These are phyloP conservation scores for Drosophila saltans DNA, from an alignment of 1,140 invertebrate genomes.

Conservation along the genomic window DNA sequence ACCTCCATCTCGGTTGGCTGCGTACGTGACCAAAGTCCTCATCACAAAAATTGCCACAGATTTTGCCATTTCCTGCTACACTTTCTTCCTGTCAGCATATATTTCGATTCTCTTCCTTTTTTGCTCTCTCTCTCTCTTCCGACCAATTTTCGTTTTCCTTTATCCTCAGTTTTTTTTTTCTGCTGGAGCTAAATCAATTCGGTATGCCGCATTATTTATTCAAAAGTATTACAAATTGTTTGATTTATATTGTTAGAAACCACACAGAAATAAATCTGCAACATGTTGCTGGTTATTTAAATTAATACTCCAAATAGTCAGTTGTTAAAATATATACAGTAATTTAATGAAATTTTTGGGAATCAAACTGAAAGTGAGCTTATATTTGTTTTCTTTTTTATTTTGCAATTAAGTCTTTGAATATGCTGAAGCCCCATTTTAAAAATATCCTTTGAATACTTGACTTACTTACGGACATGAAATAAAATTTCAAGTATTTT, in stretches of 20 bases:
- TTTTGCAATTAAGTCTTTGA: too few species aligned
- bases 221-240: slow-evolving; percentile 12
- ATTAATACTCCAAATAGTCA: neutral
- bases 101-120: neutral
- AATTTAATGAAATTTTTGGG: too few species aligned
- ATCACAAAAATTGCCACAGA: slow-evolving; percentile 14
- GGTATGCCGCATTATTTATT: slow-evolving; percentile 13
- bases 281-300: neutral
- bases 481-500: too few species aligned
- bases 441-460: too few species aligned
- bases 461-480: too few species aligned
- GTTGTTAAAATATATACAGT: too few species aligned
- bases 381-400: too few species aligned
- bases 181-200: slow-evolving; percentile 7
- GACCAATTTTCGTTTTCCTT: neutral
- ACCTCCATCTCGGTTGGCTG: slow-evolving; percentile 10
- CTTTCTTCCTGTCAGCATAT: slow-evolving; percentile 4
- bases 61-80: slow-evolving; percentile 18
- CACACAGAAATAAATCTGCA: neutral
- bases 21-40: slow-evolving; percentile 28
- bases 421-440: too few species aligned
- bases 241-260: slow-evolving; percentile 9
- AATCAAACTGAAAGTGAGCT: too few species aligned
- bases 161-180: neutral
- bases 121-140: too few species aligned